phyloP scores from a whole-genome alignment of 2,888 invertebrate species.

The Nomada goodeniana region DNA sequence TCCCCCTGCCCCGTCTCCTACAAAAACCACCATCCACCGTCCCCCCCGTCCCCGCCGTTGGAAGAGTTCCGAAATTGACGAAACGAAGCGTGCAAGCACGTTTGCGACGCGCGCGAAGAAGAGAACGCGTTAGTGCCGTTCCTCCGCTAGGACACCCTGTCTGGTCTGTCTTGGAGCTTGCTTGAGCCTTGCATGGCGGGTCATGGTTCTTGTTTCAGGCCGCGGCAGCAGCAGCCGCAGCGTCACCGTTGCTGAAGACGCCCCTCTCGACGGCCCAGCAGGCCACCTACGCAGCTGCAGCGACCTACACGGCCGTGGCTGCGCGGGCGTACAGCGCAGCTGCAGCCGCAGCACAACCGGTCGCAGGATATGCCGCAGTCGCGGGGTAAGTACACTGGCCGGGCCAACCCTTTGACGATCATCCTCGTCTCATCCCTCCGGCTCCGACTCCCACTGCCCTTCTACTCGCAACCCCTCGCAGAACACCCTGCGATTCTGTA shows the following conservation, averaged over 20 bases:
- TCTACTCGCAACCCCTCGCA: background rate
- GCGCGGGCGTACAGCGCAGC: conserved; percentile 92
- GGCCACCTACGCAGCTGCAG: conserved; percentile 94
- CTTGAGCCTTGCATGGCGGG: conserved; percentile 82
- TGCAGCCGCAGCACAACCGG: conserved; percentile 89
- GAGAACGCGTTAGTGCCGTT: conserved; percentile 52
- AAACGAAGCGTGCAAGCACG: conserved; percentile 5
- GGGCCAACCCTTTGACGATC: background rate
- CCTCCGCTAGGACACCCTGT: conserved; percentile 54
- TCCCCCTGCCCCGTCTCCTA: background rate
- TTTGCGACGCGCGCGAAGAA: conserved; percentile 1
- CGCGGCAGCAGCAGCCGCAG: conserved; percentile 89
- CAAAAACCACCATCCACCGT: background rate
- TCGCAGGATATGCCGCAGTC: conserved; percentile 90
- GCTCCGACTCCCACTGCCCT: conserved; percentile 9
- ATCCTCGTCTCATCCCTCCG: conserved; percentile 19
- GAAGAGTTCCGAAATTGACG: background rate
- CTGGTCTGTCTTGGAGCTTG: conserved; percentile 78
- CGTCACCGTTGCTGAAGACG: conserved; percentile 92
- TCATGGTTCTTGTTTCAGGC: conserved; percentile 85
- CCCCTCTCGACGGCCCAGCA: conserved; percentile 94
- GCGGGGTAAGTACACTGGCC: conserved; percentile 86
- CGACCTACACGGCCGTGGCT: conserved; percentile 94
- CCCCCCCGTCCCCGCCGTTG: background rate
- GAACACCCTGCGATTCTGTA: conserved; percentile 2